Conservation (phyloP, 2,797 vertebrate genomes). For the Balearica regulorum region DNA sequence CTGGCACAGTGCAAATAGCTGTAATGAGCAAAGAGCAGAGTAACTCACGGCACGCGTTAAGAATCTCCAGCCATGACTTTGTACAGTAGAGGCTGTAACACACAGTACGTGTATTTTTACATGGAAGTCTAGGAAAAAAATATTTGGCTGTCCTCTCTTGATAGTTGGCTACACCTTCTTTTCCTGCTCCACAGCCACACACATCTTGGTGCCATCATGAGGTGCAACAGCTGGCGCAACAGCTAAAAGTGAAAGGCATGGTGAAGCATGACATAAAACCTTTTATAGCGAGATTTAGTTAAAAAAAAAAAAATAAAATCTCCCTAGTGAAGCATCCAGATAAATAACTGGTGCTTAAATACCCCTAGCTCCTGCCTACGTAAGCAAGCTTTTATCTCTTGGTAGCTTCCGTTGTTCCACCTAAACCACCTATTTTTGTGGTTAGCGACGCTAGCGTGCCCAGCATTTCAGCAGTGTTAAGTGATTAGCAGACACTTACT, state of each 20-base stretch:
- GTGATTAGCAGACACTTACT: not conserved
- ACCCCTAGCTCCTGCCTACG: not conserved
- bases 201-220: fast-evolving
- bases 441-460: not conserved
- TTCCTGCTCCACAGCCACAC: not conserved
- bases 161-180: not conserved
- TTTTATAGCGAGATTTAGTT: fast-evolving
- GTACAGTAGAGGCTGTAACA: not conserved
- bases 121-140: not conserved
- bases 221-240: not conserved
- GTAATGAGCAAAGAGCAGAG: not conserved
- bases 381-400: not conserved
- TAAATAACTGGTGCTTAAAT: not conserved
- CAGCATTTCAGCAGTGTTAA: not conserved
- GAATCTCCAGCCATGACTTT: not conserved
- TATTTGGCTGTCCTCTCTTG: not conserved
- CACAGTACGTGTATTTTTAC: fast-evolving
- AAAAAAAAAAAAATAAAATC: not conserved
- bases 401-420: not conserved
- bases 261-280: not conserved
- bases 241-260: not conserved
- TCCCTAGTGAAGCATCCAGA: not conserved
- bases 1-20: not conserved
- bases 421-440: not conserved
- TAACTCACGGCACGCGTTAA: not conserved